Conservation (phyloP, 2,888 invertebrate genomes). For the Alviniconcha strummeri region DNA sequence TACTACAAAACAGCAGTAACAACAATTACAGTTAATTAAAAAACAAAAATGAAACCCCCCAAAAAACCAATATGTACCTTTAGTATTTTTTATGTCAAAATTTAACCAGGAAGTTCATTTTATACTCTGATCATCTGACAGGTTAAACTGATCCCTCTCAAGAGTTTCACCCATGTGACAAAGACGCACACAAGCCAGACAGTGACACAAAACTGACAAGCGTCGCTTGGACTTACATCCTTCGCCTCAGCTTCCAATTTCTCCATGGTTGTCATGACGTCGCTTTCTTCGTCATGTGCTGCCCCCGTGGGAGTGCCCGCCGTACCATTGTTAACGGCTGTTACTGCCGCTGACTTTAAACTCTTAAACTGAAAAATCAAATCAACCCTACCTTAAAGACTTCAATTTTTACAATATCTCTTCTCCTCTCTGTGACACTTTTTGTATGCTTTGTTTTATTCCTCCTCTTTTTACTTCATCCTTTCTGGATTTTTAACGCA, state of each 20-base stretch:
- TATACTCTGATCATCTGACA: too few relatives aligned
- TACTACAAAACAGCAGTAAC: too few relatives aligned
- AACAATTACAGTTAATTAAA: too few relatives aligned
- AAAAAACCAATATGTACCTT: too few relatives aligned
- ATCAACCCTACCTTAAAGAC: conserved; percentile 1
- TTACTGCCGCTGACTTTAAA: conserved; percentile 33
- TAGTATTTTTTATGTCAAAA: too few relatives aligned
- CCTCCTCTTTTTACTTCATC: too few relatives aligned
- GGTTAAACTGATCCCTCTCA: too few relatives aligned
- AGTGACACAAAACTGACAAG: background rate
- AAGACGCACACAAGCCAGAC: conserved; percentile 11
- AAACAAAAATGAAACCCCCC: too few relatives aligned
- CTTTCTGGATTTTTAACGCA: too few relatives aligned
- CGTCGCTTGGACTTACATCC: conserved; percentile 78
- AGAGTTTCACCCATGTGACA: conserved; percentile 22
- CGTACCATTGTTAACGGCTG: conserved; percentile 47
- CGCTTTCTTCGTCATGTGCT: conserved; percentile 75
- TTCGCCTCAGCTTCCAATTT: conserved; percentile 83
- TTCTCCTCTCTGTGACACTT: too few relatives aligned
- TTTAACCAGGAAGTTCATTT: too few relatives aligned
- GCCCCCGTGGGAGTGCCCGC: conserved; percentile 52
- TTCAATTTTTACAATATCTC: background rate
- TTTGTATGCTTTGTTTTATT: too few relatives aligned
- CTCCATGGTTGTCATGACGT: conserved; percentile 82
- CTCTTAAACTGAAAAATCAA: conserved; percentile 41